Evolutionary conservation across 2,888 invertebrate species (phyloP), one percentile per base, ranked within the genome.

Genomic region (Cryptocephalus moraei): DNA sequence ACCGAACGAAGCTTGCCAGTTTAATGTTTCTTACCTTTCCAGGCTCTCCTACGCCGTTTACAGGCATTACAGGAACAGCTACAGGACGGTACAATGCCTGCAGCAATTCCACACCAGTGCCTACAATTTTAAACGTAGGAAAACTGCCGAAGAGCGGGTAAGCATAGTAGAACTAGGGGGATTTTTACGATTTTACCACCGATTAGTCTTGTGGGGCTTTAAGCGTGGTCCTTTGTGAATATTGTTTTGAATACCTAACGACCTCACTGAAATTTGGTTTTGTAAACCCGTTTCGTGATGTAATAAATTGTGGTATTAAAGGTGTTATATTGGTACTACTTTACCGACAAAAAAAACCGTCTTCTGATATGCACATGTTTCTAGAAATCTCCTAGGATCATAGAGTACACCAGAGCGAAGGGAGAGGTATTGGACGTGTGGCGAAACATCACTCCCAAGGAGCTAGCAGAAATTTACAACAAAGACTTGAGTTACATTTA

Each of bases 371-470:
- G 2, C 12, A 4, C 6, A 2, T 39, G 10, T 54, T 68, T 66
- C 22, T 58, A 75, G 76, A 75, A 75, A 74, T 65, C 72, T 9
- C 63, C 65, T 9, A 72, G 72, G 61, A 73, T 80, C 9, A 78
- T 82, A 49, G 76, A 79, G 65, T 83, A 79, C 62, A 67, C 77
- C 9, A 82, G 82, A 67, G 65, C 73, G 8, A 76, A 76, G 60
- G 54, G 61, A 1, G 66, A 67, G 52, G 73, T 82, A 1, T 71
- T 88, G 0, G 80, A 82, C 42, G 75, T 92, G 51, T 91, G 91
- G 89, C 72, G 78, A 41, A 79, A 85, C 60, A 92, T 93, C 79
- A 89, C 88, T 0, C 82, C 91, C 0, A 63, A 67, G 31, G 84
- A 93, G 59, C 66, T 94, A 46, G 85, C 90, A 0, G 62, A 73